Evolutionary conservation across 1,140 invertebrate species (phyloP).

Genomic region (Pachyrhynchus sulphureomaculatus): DNA sequence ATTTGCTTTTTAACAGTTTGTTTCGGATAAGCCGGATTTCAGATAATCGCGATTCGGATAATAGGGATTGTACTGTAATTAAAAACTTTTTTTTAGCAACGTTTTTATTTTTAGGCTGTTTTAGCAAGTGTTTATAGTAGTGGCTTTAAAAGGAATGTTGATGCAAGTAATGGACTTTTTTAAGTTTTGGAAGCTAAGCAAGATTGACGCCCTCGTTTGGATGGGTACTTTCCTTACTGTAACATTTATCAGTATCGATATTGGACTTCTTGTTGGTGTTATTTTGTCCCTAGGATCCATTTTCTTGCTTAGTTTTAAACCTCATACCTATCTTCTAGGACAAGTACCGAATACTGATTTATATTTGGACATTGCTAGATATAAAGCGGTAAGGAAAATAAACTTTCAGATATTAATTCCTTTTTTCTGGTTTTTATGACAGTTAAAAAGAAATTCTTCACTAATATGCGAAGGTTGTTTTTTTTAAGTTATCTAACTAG

Average conservation of each 20-base stretch:
- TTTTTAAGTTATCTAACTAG: too few relatives aligned
- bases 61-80: too few relatives aligned
- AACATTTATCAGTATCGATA: conserved; percentile 72
- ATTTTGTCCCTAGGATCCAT: conserved; percentile 64
- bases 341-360: conserved; percentile 65
- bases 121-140: conserved; percentile 68
- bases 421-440: too few relatives aligned
- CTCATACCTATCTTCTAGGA: conserved; percentile 59
- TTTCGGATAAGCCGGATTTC: too few relatives aligned
- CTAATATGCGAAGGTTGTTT: too few relatives aligned
- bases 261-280: conserved; percentile 71
- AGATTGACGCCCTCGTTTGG: conserved; percentile 73
- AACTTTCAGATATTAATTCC: too few relatives aligned
- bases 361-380: conserved; percentile 64
- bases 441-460: too few relatives aligned
- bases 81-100: too few relatives aligned
- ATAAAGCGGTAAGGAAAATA: conserved; percentile 61
- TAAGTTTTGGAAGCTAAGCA: conserved; percentile 66
- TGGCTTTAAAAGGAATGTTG: conserved; percentile 76
- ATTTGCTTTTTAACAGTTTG: too few relatives aligned
- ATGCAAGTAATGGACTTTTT: conserved; percentile 65
- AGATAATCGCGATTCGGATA: too few relatives aligned
- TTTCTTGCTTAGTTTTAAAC: conserved; percentile 57
- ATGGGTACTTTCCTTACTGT: conserved; percentile 68
- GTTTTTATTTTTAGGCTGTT: conserved; percentile 56